Conservation (phyloP, 2,797 vertebrate species). For the Tenualosa thibaudeaui region DNA sequence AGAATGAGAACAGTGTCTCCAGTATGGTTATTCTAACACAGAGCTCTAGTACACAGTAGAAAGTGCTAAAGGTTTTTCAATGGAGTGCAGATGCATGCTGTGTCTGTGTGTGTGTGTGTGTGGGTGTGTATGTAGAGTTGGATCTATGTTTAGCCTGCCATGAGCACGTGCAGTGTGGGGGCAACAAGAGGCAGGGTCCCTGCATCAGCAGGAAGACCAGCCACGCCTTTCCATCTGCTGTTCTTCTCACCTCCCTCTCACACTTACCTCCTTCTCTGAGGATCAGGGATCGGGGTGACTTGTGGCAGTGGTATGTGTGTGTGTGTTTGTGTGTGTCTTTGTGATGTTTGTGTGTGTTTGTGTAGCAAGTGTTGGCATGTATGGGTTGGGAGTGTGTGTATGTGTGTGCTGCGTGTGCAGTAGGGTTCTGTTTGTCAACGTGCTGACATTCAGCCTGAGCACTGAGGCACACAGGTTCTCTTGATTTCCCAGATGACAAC, state of each 20-base stretch:
- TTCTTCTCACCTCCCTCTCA: slow-evolving; percentile 70
- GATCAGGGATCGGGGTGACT: slow-evolving; percentile 19
- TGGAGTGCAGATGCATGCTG: too few relatives aligned
- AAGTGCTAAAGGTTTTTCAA: neutral
- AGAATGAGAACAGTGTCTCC: too few relatives aligned
- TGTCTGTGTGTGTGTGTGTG: neutral
- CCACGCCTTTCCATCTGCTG: slow-evolving; percentile 74
- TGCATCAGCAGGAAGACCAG: slow-evolving; percentile 44
- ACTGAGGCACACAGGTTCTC: slow-evolving; percentile 57
- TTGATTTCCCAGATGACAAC: slow-evolving; percentile 74
- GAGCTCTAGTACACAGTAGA: neutral
- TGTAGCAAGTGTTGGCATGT: neutral
- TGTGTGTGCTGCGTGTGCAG: neutral
- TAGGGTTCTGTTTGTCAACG: slow-evolving; percentile 58
- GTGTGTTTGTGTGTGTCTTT: neutral
- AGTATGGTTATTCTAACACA: too few relatives aligned
- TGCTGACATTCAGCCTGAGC: slow-evolving; percentile 62
- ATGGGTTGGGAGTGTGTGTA: neutral
- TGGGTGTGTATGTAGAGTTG: neutral
- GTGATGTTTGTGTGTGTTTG: neutral
- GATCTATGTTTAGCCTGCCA: slow-evolving; percentile 12
- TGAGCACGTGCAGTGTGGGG: slow-evolving; percentile 12
- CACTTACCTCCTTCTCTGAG: slow-evolving; percentile 51
- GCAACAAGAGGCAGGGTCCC: slow-evolving; percentile 39
- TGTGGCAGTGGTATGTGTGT: neutral